These are phyloP conservation scores for Diloba caeruleocephala DNA, from an alignment of 2,888 invertebrate species.

Conservation along the genomic window DNA sequence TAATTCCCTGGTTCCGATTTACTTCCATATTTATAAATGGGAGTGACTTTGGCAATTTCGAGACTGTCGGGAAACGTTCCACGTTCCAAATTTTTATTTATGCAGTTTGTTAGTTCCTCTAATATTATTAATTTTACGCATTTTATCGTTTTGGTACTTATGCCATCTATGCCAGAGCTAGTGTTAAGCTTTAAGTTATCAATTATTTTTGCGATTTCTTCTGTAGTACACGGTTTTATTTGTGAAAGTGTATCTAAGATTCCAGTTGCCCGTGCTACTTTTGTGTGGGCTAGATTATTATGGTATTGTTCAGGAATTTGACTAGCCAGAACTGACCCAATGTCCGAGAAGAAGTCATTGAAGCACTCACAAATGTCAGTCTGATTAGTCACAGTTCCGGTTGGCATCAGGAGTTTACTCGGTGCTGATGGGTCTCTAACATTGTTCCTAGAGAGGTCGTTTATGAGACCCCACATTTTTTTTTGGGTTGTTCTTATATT, in stretches of 20 bases:
- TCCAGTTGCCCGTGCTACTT: background rate
- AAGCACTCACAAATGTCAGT: slow-evolving; percentile 3
- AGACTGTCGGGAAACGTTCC: too few relatives aligned
- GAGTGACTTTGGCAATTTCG: too few relatives aligned
- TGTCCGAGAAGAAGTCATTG: background rate
- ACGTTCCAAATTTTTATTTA: too few relatives aligned
- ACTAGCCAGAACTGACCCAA: slow-evolving; percentile 32
- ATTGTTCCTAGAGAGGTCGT: slow-evolving; percentile 1
- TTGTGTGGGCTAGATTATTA: background rate
- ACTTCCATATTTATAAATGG: too few relatives aligned
- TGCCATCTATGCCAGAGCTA: background rate
- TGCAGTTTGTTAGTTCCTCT: too few relatives aligned
- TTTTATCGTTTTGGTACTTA: background rate
- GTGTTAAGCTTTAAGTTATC: slow-evolving; percentile 9
- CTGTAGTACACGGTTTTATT: background rate
- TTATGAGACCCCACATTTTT: too few relatives aligned
- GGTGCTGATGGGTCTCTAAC: background rate
- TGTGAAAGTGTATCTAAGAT: slow-evolving; percentile 17
- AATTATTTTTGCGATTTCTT: too few relatives aligned
- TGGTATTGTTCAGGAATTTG: slow-evolving; percentile 25
- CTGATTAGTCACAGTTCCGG: background rate
- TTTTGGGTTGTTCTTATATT: background rate
- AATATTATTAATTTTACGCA: too few relatives aligned
- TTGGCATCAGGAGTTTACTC: slow-evolving; percentile 1
- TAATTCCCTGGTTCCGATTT: too few relatives aligned